Evolutionary conservation across 2,797 vertebrate genomes (phyloP).

Genomic region (Otolemur crassicaudatus): DNA sequence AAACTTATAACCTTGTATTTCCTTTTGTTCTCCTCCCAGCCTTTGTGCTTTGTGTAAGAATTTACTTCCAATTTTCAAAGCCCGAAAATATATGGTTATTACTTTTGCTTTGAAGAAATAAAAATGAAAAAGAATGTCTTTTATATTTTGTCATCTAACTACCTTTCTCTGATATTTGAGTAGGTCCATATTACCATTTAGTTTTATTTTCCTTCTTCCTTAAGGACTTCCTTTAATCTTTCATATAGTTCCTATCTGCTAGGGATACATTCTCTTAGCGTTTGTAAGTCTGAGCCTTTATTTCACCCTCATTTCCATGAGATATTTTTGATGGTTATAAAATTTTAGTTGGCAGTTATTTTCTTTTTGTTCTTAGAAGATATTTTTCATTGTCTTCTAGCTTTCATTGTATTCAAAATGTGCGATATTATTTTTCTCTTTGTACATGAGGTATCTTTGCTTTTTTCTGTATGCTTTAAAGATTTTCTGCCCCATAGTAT

Average conservation of each 20-base stretch:
- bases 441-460: neutral
- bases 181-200: neutral
- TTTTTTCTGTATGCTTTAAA: slow-evolving; percentile 3
- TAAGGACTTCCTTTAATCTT: neutral
- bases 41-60: slow-evolving; percentile 23
- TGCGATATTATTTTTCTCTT: neutral
- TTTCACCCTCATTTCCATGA: neutral
- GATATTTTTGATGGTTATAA: slow-evolving; percentile 32
- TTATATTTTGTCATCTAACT: neutral
- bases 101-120: slow-evolving; percentile 38
- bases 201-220: neutral
- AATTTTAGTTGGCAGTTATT: neutral
- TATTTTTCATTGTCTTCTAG: neutral
- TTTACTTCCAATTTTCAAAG: neutral
- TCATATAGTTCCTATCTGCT: neutral
- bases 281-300: neutral
- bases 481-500: neutral
- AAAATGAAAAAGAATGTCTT: neutral
- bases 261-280: neutral
- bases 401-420: neutral
- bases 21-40: neutral
- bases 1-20: neutral
- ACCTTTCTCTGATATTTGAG: neutral
- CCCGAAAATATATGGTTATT: neutral
- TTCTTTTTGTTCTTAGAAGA: neutral